phyloP scores from a whole-genome alignment of 2,888 invertebrate species.

The Gastrophysa polygoni region DNA sequence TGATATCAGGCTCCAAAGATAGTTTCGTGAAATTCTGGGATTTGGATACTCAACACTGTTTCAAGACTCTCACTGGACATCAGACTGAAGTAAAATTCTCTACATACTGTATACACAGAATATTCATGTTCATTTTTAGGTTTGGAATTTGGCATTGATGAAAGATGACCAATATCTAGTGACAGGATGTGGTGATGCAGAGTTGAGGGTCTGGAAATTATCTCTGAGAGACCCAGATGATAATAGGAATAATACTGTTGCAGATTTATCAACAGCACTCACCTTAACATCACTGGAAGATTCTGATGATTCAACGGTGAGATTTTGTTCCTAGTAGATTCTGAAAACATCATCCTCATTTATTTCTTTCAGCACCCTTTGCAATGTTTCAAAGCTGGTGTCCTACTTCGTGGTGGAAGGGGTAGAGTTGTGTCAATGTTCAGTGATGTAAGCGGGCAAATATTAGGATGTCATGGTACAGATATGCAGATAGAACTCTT shows the following conservation, averaged over 20 bases:
- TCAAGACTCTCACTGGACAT: slow-evolving; percentile 91
- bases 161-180: slow-evolving; percentile 82
- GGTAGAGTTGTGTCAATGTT: slow-evolving; percentile 80
- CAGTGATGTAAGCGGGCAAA: slow-evolving; percentile 72
- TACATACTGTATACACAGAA: background rate
- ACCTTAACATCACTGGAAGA: slow-evolving; percentile 64
- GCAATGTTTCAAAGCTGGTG: slow-evolving; percentile 78
- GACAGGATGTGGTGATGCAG: slow-evolving; percentile 86
- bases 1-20: slow-evolving; percentile 89
- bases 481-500: slow-evolving; percentile 85
- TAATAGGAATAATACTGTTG: slow-evolving; percentile 55
- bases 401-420: slow-evolving; percentile 76
- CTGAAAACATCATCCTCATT: too few species aligned
- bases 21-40: slow-evolving; percentile 98
- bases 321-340: too few species aligned
- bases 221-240: slow-evolving; percentile 61
- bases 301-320: slow-evolving; percentile 62
- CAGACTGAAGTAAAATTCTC: slow-evolving; percentile 71
- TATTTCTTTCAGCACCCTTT: slow-evolving; percentile 65
- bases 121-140: slow-evolving; percentile 58
- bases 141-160: slow-evolving; percentile 83
- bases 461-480: slow-evolving; percentile 83
- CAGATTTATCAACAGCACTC: slow-evolving; percentile 60
- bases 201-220: slow-evolving; percentile 85
- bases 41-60: slow-evolving; percentile 92